Evolutionary conservation across 2,797 vertebrate genomes (phyloP).

Genomic region (Rhyacichthys aspro): DNA sequence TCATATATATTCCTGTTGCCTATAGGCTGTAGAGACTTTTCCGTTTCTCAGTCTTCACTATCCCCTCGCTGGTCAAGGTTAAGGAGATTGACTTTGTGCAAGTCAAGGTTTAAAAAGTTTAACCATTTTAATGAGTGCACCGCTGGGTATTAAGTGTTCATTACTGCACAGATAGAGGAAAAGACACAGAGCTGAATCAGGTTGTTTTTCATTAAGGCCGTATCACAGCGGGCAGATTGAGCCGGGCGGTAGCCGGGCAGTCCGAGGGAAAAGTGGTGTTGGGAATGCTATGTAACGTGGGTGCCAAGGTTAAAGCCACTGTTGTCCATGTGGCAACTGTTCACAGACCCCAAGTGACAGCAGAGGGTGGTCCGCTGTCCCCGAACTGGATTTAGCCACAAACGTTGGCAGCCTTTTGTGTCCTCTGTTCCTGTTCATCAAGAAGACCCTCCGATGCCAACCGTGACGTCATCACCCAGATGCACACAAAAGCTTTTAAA

Average conservation of each 20-base stretch:
- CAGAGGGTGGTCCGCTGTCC: constrained; percentile 53
- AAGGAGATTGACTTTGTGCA: constrained; percentile 3
- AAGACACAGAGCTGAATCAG: neutral
- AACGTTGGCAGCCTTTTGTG: constrained; percentile 37
- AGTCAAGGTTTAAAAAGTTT: constrained; percentile 1
- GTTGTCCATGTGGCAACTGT: constrained; percentile 72
- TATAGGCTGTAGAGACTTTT: neutral
- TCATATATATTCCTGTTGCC: neutral
- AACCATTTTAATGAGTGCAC: neutral
- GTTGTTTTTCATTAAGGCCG: constrained; percentile 14
- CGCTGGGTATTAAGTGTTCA: constrained; percentile 1
- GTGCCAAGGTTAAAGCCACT: constrained; percentile 73
- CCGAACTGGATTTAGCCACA: constrained; percentile 62
- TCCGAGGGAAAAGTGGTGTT: constrained; percentile 19
- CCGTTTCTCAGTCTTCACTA: no score
- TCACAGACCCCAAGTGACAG: constrained; percentile 67
- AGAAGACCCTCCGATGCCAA: constrained; percentile 49
- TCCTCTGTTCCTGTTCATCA: constrained; percentile 73
- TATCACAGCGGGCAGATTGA: neutral
- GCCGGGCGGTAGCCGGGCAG: constrained; percentile 3
- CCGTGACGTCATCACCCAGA: constrained; percentile 62
- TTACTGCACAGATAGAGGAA: neutral
- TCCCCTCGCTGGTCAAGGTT: constrained; percentile 2
- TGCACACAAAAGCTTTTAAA: constrained; percentile 59
- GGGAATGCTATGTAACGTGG: constrained; percentile 50